These are phyloP conservation scores for Diarsia brunnea DNA, from an alignment of 2,888 invertebrate species.

Conservation along the genomic window DNA sequence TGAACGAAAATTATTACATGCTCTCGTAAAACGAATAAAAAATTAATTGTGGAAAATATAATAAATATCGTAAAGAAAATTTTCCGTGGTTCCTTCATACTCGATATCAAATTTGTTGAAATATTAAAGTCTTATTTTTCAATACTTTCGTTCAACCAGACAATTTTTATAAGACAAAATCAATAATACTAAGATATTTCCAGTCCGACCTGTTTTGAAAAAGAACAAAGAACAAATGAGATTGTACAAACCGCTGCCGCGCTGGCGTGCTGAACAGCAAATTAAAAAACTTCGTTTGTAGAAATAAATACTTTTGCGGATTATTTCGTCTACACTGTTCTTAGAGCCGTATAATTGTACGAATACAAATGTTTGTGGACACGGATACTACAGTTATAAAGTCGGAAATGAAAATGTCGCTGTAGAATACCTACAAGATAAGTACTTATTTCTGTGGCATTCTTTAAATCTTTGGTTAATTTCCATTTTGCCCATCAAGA, in stretches of 20 bases:
- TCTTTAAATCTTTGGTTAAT: background rate
- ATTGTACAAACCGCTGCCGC: constrained; percentile 38
- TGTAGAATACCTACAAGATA: background rate
- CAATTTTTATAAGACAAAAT: background rate
- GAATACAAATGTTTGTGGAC: constrained; percentile 16
- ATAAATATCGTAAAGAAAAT: background rate
- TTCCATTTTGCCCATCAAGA: background rate
- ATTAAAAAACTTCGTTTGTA: constrained; percentile 62
- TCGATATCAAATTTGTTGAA: background rate
- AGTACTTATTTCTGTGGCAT: background rate
- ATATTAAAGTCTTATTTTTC: background rate
- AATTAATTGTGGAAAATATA: background rate
- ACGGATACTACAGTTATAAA: background rate
- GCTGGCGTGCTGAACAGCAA: constrained; percentile 39
- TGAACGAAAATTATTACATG: background rate
- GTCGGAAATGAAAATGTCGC: background rate
- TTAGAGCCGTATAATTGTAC: constrained; percentile 17
- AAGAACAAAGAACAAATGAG: constrained; percentile 58
- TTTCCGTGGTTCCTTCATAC: background rate
- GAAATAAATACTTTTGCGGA: constrained; percentile 56
- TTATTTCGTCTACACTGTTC: constrained; percentile 54
- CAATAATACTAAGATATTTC: constrained; percentile 26
- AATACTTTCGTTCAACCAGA: background rate
- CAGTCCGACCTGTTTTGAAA: constrained; percentile 36
- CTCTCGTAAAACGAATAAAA: background rate